These are phyloP conservation scores for Oxyura jamaicensis DNA, from an alignment of 2,113 vertebrate species.

Conservation along the genomic window DNA sequence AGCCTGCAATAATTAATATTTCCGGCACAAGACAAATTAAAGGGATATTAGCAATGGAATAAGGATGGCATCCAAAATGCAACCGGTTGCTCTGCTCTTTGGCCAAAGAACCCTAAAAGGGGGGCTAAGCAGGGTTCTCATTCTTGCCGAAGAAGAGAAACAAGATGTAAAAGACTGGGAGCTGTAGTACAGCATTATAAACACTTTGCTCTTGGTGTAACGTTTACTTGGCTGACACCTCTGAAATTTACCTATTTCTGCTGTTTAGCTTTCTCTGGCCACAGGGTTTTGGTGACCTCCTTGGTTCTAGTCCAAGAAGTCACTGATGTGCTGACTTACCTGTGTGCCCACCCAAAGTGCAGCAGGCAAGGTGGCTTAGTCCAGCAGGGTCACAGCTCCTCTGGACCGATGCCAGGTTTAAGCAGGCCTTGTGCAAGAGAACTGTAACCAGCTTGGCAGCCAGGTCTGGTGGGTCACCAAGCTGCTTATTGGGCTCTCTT, in stretches of 20 bases:
- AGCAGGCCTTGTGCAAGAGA: background rate
- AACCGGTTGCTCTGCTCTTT: background rate
- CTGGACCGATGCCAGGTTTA: background rate
- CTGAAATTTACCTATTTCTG: fast-evolving
- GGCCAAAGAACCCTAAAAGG: background rate
- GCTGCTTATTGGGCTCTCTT: background rate
- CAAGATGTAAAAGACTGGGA: background rate
- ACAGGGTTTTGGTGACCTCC: background rate
- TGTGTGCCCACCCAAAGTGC: background rate
- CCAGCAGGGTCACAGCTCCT: background rate
- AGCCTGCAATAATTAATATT: conserved; percentile 22
- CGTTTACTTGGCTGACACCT: background rate
- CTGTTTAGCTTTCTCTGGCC: background rate
- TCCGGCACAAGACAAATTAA: background rate
- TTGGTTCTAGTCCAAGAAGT: background rate
- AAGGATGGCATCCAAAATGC: background rate
- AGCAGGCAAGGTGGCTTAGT: background rate
- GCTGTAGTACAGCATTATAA: background rate
- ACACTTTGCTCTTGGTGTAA: fast-evolving
- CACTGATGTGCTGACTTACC: background rate
- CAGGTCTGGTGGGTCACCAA: background rate
- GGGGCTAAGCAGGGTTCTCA: background rate
- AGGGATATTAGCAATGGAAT: background rate
- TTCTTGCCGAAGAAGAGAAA: background rate
- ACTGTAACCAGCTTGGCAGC: background rate